Conservation (phyloP, 2,113 vertebrate genomes). For the Gallinago undulata region DNA sequence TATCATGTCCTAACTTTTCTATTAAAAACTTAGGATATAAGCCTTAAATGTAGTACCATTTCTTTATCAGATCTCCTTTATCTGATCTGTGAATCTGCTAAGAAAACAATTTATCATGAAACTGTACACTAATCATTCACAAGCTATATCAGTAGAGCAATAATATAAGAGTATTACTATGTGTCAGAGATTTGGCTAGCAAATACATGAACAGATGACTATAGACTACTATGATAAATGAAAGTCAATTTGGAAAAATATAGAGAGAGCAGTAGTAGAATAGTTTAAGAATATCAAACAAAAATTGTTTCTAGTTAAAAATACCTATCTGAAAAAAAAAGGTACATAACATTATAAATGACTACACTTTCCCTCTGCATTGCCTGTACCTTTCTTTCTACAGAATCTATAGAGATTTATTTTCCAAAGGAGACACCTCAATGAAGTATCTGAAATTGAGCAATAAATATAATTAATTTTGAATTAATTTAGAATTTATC, state of each 20-base stretch:
- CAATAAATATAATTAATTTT: neutral
- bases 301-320: neutral
- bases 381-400: neutral
- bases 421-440: neutral
- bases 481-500: neutral
- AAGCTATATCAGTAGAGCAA: neutral
- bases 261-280: fast-evolving
- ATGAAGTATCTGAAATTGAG: neutral
- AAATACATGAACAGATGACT: neutral
- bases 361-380: neutral
- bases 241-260: neutral
- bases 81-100: neutral
- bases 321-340: neutral
- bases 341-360: neutral
- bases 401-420: neutral
- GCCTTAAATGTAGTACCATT: neutral
- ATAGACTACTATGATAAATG: neutral
- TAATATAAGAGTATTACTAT: neutral
- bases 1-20: neutral
- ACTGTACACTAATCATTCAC: neutral
- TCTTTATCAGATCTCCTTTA: neutral
- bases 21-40: neutral
- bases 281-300: neutral
- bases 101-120: neutral
- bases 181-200: neutral